Percentiles rank a stretch among this genome's conserved stretches.
Conservation (phyloP, 1,140 invertebrate species). For the Cydia amplana region DNA sequence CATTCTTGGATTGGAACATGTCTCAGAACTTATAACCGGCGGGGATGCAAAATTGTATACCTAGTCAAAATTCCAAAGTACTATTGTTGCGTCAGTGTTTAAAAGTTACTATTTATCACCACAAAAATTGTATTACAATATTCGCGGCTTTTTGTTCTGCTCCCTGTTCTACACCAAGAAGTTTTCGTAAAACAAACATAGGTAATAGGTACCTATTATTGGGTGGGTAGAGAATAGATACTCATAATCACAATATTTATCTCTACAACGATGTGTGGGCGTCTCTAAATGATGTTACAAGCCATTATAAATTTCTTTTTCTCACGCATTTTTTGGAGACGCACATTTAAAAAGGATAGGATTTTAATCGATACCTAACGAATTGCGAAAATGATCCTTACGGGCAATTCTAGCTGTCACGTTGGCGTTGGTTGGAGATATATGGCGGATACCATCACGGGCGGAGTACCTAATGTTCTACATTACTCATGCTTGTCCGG, state of each 20-base stretch:
- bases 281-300: background rate
- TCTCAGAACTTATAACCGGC: too few relatives aligned
- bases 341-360: background rate
- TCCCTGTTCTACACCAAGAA: too few relatives aligned
- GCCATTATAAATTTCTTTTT: background rate
- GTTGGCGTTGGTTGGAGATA: background rate
- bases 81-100: too few relatives aligned
- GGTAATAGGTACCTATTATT: too few relatives aligned
- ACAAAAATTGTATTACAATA: too few relatives aligned
- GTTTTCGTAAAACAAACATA: constrained; percentile 8
- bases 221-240: background rate
- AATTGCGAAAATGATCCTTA: constrained; percentile 3
- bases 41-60: too few relatives aligned
- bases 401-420: background rate
- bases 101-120: too few relatives aligned
- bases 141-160: too few relatives aligned
- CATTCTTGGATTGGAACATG: too few relatives aligned
- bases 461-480: constrained; percentile 1
- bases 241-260: background rate
- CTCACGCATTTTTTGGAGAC: background rate
- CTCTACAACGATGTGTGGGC: background rate
- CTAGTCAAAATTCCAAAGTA: too few relatives aligned
- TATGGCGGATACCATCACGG: constrained; percentile 6
- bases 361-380: constrained; percentile 1
- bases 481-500: background rate